Evolutionary conservation across 1,140 invertebrate genomes (phyloP), one percentile per base, ranked within the genome.

Genomic region (Vollenhovia emeryi): DNA sequence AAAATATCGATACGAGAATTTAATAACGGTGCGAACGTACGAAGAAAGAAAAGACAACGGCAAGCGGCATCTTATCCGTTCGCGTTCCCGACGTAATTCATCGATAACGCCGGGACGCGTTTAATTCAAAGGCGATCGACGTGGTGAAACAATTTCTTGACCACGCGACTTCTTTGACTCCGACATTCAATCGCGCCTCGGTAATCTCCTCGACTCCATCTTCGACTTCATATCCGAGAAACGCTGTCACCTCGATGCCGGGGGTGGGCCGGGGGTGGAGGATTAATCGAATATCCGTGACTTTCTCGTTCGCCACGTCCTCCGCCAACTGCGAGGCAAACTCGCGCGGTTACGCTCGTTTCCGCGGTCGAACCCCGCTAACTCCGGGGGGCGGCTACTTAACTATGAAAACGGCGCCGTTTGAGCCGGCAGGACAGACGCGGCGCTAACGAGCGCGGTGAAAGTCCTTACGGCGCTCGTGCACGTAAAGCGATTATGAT

Each of bases 401-500:
- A 84, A 45, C 78, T 86, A 84, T 86, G 85, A 86, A 84, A 86
- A 75, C 79, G 79, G 36, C 36, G 60, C 24, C 74, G 57, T 79
- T 84, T 62, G 43, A 84, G 57, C 57, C 30, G 71, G 57, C 75
- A 64, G 36, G 74, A 68, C 74, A 66, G 52, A 66, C 50, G 76
- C 75, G 71, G 68, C 27, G 87, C 57, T 87, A 87, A 89, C 87
- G 87, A 88, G 71, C 71, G 66, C 86, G 66, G 84, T 87, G 86
- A 87, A 89, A 90, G 86, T 90, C 66, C 62, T 57, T 82, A 82
- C 86, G 43, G 88, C 86, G 88, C 82, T 89, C 71, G 86, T 87
- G 89, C 88, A 90, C 89, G 87, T 91, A 90, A 92, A 91, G 90
- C 91, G 91, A 92, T 92, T 92, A 92, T 92, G 91, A 92, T 90